phyloP scores from a whole-genome alignment of 2,797 vertebrate genomes.

The Sebastes kiyomatsui region DNA sequence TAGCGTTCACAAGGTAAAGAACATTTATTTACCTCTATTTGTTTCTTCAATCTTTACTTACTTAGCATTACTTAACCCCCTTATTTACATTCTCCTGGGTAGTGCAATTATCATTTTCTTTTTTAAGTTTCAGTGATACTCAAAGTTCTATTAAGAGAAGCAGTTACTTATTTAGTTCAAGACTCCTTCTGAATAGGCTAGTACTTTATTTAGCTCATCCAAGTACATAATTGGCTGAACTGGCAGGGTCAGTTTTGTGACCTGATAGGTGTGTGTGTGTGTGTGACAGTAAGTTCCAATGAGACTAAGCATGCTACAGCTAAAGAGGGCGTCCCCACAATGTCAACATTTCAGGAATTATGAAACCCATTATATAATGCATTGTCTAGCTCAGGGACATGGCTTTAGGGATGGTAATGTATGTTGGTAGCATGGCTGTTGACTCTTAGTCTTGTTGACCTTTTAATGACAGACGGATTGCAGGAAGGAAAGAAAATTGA shows the following conservation, averaged over 20 bases:
- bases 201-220: slow-evolving; percentile 53
- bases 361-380: background rate
- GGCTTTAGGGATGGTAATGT: background rate
- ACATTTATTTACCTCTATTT: background rate
- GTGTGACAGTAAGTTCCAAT: slow-evolving; percentile 3
- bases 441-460: background rate
- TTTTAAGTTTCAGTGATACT: background rate
- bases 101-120: background rate
- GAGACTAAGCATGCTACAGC: slow-evolving; percentile 14
- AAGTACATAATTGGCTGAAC: slow-evolving; percentile 66
- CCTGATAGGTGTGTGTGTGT: slow-evolving; percentile 13
- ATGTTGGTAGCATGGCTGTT: background rate
- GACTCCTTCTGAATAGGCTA: slow-evolving; percentile 23
- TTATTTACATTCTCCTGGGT: slow-evolving; percentile 8
- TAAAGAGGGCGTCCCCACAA: slow-evolving; percentile 14
- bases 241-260: slow-evolving; percentile 10
- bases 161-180: slow-evolving; percentile 33
- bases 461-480: background rate
- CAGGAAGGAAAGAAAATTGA: background rate
- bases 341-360: slow-evolving; percentile 4
- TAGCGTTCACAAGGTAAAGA: background rate
- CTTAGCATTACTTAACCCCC: background rate
- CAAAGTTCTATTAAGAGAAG: slow-evolving; percentile 15
- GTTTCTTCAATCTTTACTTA: background rate
- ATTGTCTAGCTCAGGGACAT: background rate